Evolutionary conservation across 2,113 vertebrate species (phyloP).

Genomic region (Muntiacus muntjak): DNA sequence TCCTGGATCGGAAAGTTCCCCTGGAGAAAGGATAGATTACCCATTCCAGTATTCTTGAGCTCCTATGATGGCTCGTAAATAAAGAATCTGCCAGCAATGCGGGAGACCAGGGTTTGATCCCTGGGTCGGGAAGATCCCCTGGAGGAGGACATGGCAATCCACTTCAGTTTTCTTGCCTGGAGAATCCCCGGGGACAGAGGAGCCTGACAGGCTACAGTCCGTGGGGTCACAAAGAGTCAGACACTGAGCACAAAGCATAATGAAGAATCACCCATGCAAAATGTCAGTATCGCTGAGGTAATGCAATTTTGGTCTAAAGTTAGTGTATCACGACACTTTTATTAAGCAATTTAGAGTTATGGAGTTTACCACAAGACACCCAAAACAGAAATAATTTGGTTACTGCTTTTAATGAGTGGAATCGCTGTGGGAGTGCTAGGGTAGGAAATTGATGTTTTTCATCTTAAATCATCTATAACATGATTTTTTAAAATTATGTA

Average conservation of each 20-base stretch:
- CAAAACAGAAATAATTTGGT: neutral
- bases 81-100: neutral
- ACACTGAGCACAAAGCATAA: neutral
- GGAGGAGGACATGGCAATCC: neutral
- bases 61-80: neutral
- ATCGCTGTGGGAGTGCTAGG: neutral
- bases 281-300: neutral
- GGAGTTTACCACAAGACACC: neutral
- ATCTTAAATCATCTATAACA: neutral
- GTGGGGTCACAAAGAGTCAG: neutral
- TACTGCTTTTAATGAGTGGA: neutral
- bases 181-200: neutral
- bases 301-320: neutral
- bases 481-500: neutral
- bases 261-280: neutral
- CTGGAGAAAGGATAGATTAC: neutral
- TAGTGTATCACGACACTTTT: neutral
- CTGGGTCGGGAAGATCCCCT: neutral
- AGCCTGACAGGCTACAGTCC: neutral
- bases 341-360: neutral
- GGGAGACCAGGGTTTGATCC: neutral
- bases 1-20: neutral
- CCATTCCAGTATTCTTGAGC: neutral
- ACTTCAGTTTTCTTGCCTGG: neutral
- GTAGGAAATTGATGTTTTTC: neutral